Evolutionary conservation across 2,888 invertebrate species (phyloP).

Genomic region (Tipula lateralis): DNA sequence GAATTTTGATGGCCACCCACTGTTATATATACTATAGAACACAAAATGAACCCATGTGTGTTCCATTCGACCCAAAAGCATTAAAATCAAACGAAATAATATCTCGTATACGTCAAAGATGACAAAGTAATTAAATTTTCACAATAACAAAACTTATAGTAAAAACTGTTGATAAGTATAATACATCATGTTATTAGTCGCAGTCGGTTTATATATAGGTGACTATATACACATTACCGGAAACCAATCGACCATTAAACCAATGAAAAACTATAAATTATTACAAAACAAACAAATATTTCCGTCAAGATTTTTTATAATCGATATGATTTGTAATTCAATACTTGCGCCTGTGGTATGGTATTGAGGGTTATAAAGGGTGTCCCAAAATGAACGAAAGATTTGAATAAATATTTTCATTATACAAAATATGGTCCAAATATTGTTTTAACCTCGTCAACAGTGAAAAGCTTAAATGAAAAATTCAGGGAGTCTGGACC

Average conservation of each 20-base stretch:
- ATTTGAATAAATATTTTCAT: too few relatives aligned
- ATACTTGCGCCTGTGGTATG: not conserved
- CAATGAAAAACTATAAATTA: not conserved
- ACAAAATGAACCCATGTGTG: too few relatives aligned
- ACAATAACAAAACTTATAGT: not conserved
- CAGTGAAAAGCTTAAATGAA: too few relatives aligned
- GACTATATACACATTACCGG: not conserved
- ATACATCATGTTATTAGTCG: not conserved
- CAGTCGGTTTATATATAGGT: not conserved
- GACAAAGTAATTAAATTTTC: constrained; percentile 11
- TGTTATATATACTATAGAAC: too few relatives aligned
- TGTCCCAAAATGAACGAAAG: too few relatives aligned
- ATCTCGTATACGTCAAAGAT: not conserved
- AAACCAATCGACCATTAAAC: constrained; percentile 5
- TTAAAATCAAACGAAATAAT: not conserved
- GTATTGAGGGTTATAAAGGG: too few relatives aligned
- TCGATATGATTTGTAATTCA: not conserved
- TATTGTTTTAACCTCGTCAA: too few relatives aligned
- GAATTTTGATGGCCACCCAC: too few relatives aligned
- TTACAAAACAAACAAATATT: constrained; percentile 1
- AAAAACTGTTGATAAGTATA: not conserved
- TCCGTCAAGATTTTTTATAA: not conserved
- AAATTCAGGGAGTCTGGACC: too few relatives aligned
- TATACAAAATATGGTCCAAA: too few relatives aligned
- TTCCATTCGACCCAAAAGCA: not conserved